Base-by-base conservation (phyloP, 2,113 vertebrate species). In the Promerops cafer region DNA sequence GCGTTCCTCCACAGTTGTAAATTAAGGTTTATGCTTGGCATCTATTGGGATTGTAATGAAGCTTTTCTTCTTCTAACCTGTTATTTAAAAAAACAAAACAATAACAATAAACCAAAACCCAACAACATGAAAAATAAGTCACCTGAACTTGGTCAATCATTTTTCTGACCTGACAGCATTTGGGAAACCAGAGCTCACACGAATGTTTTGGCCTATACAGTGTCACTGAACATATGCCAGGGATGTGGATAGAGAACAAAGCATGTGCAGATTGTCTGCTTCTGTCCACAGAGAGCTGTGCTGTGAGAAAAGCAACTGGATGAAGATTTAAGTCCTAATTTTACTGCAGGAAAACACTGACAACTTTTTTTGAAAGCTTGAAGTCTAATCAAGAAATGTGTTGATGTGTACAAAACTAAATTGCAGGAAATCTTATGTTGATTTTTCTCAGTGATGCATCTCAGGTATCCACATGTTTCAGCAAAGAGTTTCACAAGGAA, bases 331-430 rank as follows among this genome's bases (percentile, higher is more conserved):
- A 89, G 60, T 87, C 56, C 64, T 87, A 84, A 78, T 96, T 94
- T 92, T 87, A 37, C 69, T 56, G 44, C 47, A 53, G 76, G 52
- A 92, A 89, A 91, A 84, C 22, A 44, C 22, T 70, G 72, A 56
- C 72, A 81, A 92, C 37, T 78, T 81, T 94, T 94, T 94, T 52
- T 75, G 56, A 87, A 96, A 87, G 72, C 76, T 78, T 95, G 77
- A 90, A 90, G 60, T 42, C 22, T 90, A 94, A 92, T 93, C 64
- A 89, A 92, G 77, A 93, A 95, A 92, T 23, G 49, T 89, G 89
- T 94, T 92, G 86, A 92, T 64, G 72, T 47, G 40, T 44, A 90
- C 80, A 94, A 90, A 97, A 94, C 60, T 83, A 92, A 96, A 94
- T 37, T 84, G 86, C 81, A 81, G 83, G 60, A 89, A 89, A 77